Evolutionary conservation across 2,797 vertebrate genomes (phyloP), one percentile per base, ranked within the genome.

Genomic region (Rhabdophis nuchalis): DNA sequence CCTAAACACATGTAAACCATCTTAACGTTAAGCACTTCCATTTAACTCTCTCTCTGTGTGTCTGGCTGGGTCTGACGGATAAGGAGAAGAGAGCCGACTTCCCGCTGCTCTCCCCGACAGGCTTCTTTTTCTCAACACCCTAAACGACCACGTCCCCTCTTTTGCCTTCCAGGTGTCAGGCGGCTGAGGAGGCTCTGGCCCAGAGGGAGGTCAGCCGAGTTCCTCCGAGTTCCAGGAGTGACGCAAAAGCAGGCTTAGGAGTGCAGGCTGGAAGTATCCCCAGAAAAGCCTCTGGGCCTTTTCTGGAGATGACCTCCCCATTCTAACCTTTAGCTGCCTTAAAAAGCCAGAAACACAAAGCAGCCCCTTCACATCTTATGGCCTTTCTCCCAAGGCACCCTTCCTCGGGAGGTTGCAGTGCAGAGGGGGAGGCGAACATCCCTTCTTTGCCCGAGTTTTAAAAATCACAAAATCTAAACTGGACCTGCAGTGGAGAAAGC

Each of bases 1-100:
- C 89, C 89, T 82, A 90, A 92, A 92, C 89, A 92, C 92, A 90
- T 92, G 89, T 90, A 87, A 90, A 77, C 36, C 89, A n/a, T 90
- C 89, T 87, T 52, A 72, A 86, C 58, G 85, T 90, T 89, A 92
- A 90, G 92, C 57, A 41, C 92, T 90, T 86, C 60, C 18, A 90
- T 86, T 92, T 72, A 92, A 90, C 36, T 56, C 46, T 50, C 4
- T 50, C 4, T 54, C 4, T 4, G 14, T 18, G 54, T 56, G 29
- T 86, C 25, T 57, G 2, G 52, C 46, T 72, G 85, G n/a, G 6
- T 18, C 64, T 68, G n/a, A 68, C 1, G 14, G 61, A n/a, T 11
- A 58, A 77, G 88, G 61, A 36, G 41, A 77, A 87, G 92, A 77
- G 46, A 87, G 87, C 57, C 23, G 9, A 18, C 41, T 53, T 56